Evolutionary conservation across 2,888 invertebrate species (phyloP), one percentile per base, ranked within the genome.

Genomic region (Drosophila atripex): DNA sequence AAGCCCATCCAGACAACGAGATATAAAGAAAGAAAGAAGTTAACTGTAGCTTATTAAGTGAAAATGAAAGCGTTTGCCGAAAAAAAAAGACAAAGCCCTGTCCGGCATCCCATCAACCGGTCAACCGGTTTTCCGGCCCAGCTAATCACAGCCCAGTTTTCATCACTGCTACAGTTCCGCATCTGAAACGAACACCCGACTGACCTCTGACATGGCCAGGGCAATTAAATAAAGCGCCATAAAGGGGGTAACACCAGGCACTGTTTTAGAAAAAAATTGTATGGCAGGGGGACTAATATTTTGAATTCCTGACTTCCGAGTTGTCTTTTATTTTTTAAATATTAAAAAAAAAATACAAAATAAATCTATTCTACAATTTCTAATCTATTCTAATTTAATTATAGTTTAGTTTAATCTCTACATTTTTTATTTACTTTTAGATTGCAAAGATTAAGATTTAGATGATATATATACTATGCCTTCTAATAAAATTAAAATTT

Each of bases 41-140:
- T 80, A 88, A 88, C 88, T 79, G 86, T 72, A 63, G 77, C 86
- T 82, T 76, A 85, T 82, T 87, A 85, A 86, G 83, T 87, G 86
- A 86, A 86, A 86, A 86, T 84, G 86, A 86, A 86, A 88, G 88
- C 88, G 84, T 75, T 84, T 87, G 86, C 82, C 79, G 75, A 75
- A 84, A 80, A 66, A 70, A 75, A 84, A 80, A 69, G 68, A 56
- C 45, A 56, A 49, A 69, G 66, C 39, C 53, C 47, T 35, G 16
- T 38, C 55, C 51, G 56, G 49, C 45, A 58, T 45, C 71, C 50
- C 43, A 16, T 58, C 59, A 80, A 86, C 87, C 78, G 85, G 85
- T 41, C 35, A 35, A 35, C 35, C 35, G 35, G 35, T 82, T 86
- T 73, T 68, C 78, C 76, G 74, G 68, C 66, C 64, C 66, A 75